Conservation (phyloP, 2,888 invertebrate species). For the Willowsia nigromaculata region DNA sequence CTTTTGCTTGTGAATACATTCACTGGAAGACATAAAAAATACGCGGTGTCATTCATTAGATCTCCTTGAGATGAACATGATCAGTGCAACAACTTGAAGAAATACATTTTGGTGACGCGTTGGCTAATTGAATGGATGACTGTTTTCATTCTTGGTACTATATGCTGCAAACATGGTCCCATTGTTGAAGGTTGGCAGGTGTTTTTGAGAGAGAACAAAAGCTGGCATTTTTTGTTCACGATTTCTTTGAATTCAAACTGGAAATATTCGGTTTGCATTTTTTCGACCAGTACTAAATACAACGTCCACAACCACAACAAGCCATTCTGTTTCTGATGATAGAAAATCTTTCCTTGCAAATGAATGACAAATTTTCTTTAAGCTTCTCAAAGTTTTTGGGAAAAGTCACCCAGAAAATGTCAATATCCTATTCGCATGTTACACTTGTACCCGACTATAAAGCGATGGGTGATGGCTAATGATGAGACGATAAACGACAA, state of each 20-base stretch:
- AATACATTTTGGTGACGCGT: no score
- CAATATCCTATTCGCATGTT: background rate
- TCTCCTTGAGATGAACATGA: background rate
- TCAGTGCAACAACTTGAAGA: no score
- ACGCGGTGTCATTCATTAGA: background rate
- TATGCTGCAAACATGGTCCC: no score
- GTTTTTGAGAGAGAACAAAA: no score
- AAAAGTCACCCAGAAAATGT: background rate
- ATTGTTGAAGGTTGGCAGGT: no score
- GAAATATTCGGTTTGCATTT: background rate
- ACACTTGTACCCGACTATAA: no score
- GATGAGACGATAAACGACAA: background rate
- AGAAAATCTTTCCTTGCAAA: background rate
- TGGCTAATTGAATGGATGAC: no score
- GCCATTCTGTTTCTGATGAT: background rate
- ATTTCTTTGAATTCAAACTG: background rate
- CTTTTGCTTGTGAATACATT: background rate
- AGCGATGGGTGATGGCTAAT: no score
- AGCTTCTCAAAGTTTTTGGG: background rate
- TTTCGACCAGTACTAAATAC: background rate
- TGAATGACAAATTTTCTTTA: constrained; percentile 5
- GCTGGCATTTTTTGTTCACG: no score
- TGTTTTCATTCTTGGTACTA: no score
- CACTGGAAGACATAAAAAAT: background rate
- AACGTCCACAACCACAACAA: background rate